These are phyloP conservation scores for Pipistrellus pipistrellus DNA, from an alignment of 2,797 vertebrate species.

Conservation along the genomic window DNA sequence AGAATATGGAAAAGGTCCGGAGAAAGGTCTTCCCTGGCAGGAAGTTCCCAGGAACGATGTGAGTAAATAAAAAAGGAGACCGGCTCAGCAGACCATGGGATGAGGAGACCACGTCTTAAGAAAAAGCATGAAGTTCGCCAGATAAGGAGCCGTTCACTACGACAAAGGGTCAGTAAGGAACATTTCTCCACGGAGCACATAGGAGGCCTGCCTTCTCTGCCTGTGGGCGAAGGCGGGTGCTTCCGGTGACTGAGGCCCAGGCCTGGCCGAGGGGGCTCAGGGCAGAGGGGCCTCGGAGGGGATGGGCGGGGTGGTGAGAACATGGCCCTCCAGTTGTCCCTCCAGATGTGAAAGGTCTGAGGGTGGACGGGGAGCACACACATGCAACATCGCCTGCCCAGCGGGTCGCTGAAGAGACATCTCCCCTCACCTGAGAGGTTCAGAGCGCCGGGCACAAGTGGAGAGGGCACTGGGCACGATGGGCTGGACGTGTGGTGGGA, in stretches of 20 bases:
- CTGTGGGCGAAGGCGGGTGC: neutral
- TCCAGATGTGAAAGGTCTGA: neutral
- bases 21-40: neutral
- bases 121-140: neutral
- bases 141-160: neutral
- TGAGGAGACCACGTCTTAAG: neutral
- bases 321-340: neutral
- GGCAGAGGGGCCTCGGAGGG: too few relatives aligned
- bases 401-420: neutral
- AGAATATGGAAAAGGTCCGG: neutral
- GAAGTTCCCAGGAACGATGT: neutral
- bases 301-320: neutral
- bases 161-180: neutral
- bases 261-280: neutral
- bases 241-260: neutral
- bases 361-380: neutral
- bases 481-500: neutral
- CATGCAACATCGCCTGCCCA: neutral
- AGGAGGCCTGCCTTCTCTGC: neutral
- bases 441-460: neutral
- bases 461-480: neutral
- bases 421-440: neutral
- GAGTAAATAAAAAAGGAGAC: neutral
- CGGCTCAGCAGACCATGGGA: neutral
- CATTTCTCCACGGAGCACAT: neutral